Base-by-base conservation (phyloP, 2,888 invertebrate genomes). In the Drosophila pseudotalamancana region DNA sequence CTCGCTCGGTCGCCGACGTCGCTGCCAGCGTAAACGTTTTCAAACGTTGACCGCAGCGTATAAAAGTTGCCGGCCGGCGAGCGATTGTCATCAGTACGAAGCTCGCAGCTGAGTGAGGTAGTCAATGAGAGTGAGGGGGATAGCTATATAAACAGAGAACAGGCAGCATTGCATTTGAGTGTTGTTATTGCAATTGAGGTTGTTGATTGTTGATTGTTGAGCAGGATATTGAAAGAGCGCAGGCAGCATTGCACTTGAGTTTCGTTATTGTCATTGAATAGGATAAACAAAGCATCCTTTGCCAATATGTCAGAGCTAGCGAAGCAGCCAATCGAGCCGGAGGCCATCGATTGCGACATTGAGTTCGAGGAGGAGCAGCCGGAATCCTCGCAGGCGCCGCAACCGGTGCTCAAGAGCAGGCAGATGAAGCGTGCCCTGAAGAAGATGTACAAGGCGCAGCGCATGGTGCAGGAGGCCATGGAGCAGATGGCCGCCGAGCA, bases 51-150 rank as follows among this genome's bases (percentile, higher is more conserved):
- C 29, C 34, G 35, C 14, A 49, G 64, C 40, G 64, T 85, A 85
- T 85, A 85, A 88, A 85, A 86, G 84, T 45, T 70, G 72, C 77
- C 75, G 65, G 71, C 81, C 76, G 84, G 77, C 66, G 8, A 64
- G 40, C 45, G 43, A 21, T 29, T 45, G 55, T 39, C 65, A 78
- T 69, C 77, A 88, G 84, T 87, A 48, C 29, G 45, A 50, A 60
- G 65, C 60, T 72, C 40, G 53, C 32, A 43, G 66, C 80, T 70
- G 64, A 56, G 64, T 37, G 18, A 37, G 40, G n/a, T 14, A 42
- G 25, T 25, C 16, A 56, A 25, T 35, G 21, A 43, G 23, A 11
- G 8, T 48, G 27, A 31, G 18, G 4, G 11, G 11, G 14, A 11
- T 12, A 18, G 34, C 5, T 9, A 40, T 11, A 12, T 8, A 55